Evolutionary conservation across 2,113 vertebrate genomes (phyloP).

Genomic region (Actinemys pallida): DNA sequence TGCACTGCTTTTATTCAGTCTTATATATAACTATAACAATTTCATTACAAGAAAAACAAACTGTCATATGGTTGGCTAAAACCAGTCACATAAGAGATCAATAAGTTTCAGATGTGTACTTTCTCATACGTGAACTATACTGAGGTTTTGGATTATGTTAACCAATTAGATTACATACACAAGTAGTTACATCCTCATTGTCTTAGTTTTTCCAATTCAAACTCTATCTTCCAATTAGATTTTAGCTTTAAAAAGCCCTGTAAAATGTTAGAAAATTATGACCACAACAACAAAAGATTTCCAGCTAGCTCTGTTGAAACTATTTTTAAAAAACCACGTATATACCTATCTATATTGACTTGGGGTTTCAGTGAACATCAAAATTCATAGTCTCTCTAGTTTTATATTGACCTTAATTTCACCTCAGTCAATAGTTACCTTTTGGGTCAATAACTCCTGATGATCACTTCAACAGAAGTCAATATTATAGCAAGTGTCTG

Average conservation of each 20-base stretch:
- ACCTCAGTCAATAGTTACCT: constrained; percentile 32
- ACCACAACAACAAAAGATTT: neutral
- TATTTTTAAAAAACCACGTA: neutral
- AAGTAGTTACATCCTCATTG: neutral
- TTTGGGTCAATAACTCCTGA: constrained; percentile 56
- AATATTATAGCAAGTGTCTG: neutral
- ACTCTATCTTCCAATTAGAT: neutral
- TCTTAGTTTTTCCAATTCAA: neutral
- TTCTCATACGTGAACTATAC: neutral
- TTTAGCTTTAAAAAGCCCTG: neutral
- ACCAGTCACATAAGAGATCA: neutral
- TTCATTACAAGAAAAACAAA: neutral
- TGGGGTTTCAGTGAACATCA: neutral
- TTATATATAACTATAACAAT: too few relatives aligned
- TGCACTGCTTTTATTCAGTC: neutral
- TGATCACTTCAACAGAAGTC: constrained; percentile 8
- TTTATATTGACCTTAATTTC: constrained; percentile 48
- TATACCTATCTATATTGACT: neutral
- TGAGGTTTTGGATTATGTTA: neutral
- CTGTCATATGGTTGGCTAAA: neutral
- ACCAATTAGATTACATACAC: neutral
- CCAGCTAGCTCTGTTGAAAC: neutral
- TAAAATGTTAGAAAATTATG: neutral
- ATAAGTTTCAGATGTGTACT: neutral
- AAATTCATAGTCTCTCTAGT: constrained; percentile 23